Conservation (phyloP, 2,888 invertebrate species). For the Anoncus sp. region DNA sequence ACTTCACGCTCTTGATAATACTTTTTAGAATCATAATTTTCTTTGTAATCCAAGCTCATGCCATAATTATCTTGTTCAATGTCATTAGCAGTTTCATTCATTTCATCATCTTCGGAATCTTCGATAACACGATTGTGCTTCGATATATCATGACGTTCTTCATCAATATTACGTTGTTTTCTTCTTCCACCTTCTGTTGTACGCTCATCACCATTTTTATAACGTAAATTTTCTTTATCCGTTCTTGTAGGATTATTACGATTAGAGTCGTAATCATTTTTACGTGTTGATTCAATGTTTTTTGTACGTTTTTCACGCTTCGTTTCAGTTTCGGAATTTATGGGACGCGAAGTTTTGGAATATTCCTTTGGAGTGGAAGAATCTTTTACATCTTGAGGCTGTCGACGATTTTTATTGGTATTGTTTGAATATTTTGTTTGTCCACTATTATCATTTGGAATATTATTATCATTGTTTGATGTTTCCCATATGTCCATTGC, state of each 20-base stretch:
- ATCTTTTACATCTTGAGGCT: conserved; percentile 62
- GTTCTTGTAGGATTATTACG: conserved; percentile 7
- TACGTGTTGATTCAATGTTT: conserved; percentile 61
- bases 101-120: conserved; percentile 77
- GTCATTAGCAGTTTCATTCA: no score
- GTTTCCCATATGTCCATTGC: conserved; percentile 81
- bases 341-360: conserved; percentile 49
- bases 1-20: conserved; percentile 74
- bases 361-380: conserved; percentile 54
- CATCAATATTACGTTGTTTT: conserved; percentile 49
- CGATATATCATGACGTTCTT: conserved; percentile 62
- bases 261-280: conserved; percentile 72
- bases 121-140: conserved; percentile 68
- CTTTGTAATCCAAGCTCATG: conserved; percentile 52
- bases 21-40: conserved; percentile 73
- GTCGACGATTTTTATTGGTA: conserved; percentile 52
- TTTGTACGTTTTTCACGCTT: conserved; percentile 57
- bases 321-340: conserved; percentile 5
- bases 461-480: conserved; percentile 64
- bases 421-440: conserved; percentile 51
- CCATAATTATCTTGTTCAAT: conserved; percentile 39
- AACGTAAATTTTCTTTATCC: conserved; percentile 54
- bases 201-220: conserved; percentile 59
- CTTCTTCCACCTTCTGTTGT: conserved; percentile 41
- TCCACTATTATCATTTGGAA: conserved; percentile 60